Percentiles rank a stretch among this genome's conserved stretches.
phyloP scores from a whole-genome alignment of 2,113 vertebrate species.

The Trinectes maculatus region DNA sequence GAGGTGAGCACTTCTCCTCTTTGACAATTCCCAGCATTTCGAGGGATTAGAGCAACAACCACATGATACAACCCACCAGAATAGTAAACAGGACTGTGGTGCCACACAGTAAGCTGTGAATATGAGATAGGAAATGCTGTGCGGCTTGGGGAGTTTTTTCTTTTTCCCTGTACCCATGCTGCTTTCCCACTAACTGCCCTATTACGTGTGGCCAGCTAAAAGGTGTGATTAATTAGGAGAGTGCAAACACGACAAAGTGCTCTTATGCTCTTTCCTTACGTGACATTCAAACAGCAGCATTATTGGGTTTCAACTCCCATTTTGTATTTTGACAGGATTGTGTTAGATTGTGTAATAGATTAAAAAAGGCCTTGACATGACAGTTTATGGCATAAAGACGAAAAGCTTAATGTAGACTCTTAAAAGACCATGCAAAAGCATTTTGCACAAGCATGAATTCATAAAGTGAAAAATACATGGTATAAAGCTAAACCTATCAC shows the following conservation, averaged over 20 bases:
- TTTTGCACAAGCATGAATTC: conserved; percentile 32
- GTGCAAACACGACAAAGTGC: conserved; percentile 50
- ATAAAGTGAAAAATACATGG: conserved; percentile 35
- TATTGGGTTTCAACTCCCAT: conserved; percentile 60
- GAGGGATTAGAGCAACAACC: conserved; percentile 61
- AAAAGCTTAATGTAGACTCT: neutral
- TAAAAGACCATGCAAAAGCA: conserved; percentile 2
- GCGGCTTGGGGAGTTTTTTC: conserved; percentile 17
- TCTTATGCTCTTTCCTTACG: conserved; percentile 37
- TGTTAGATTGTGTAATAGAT: no score
- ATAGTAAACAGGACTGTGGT: conserved; percentile 62
- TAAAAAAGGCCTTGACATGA: conserved; percentile 42
- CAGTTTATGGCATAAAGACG: conserved; percentile 1
- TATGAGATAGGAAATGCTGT: conserved; percentile 49
- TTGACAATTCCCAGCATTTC: conserved; percentile 68
- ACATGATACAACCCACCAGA: conserved; percentile 59
- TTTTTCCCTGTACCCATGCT: neutral
- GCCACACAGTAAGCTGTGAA: conserved; percentile 62
- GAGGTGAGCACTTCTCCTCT: conserved; percentile 59
- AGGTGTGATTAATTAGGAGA: conserved; percentile 62
- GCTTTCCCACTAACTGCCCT: conserved; percentile 33
- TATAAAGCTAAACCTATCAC: conserved; percentile 40
- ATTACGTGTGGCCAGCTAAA: conserved; percentile 42
- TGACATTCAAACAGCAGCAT: conserved; percentile 33
- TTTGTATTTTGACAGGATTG: no score